phyloP scores from a whole-genome alignment of 2,888 invertebrate species.

The Caenorhabditis sp. region DNA sequence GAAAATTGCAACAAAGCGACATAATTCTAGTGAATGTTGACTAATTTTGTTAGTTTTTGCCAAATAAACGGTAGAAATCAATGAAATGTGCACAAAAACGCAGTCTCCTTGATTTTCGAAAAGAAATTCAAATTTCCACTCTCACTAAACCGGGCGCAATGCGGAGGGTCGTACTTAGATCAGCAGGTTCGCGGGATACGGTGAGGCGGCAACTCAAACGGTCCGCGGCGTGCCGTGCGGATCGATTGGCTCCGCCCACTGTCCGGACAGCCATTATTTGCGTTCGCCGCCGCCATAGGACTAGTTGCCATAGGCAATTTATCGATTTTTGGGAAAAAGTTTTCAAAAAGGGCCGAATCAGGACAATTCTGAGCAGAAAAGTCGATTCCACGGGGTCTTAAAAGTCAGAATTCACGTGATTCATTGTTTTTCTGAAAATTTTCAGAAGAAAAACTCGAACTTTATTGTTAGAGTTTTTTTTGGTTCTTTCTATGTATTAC shows the following conservation, averaged over 20 bases:
- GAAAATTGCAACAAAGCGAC: neutral
- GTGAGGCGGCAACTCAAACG: constrained; percentile 53
- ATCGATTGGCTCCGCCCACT: constrained; percentile 30
- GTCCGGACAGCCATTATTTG: constrained; percentile 28
- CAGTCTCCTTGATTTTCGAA: constrained; percentile 34
- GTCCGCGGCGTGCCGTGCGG: neutral
- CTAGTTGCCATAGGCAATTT: neutral
- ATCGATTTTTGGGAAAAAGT: constrained; percentile 16
- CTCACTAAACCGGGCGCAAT: constrained; percentile 24
- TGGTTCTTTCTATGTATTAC: no score
- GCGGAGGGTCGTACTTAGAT: constrained; percentile 44
- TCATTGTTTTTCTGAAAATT: no score
- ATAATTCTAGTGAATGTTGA: neutral
- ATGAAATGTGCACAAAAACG: neutral
- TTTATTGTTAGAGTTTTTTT: no score
- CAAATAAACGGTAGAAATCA: neutral
- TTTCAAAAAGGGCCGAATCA: neutral
- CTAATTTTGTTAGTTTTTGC: neutral
- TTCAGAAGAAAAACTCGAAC: no score
- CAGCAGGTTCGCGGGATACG: constrained; percentile 35
- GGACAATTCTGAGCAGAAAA: no score
- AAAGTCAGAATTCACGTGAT: no score
- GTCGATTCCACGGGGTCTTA: no score
- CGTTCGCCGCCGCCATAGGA: neutral
- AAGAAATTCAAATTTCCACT: constrained; percentile 35